Evolutionary conservation across 2,888 invertebrate genomes (phyloP), one percentile per base, ranked within the genome.

Genomic region (Clivina fossor): DNA sequence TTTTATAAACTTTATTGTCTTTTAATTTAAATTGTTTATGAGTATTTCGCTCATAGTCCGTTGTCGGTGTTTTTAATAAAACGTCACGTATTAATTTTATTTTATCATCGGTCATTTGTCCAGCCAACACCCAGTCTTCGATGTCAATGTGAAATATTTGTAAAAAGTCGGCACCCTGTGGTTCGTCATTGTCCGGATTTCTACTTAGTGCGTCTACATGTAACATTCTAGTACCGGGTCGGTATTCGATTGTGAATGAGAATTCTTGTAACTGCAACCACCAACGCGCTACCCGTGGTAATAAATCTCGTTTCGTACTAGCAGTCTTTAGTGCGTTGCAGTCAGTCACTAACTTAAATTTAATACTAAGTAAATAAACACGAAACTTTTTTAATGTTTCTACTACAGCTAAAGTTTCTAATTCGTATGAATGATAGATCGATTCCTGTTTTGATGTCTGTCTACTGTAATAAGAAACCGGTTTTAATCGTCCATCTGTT

Each of bases 341-440:
- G 30, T 69, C 67, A 4, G 65, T 67, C 1, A 66, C 40, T 19
- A 68, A 49, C 43, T 63, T 64, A 49, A 72, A 71, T 2, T 28
- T 16, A 2, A 64, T 59, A 2, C 66, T 67, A 3, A 66, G 58
- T 1, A 72, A 41, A 53, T 71, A 72, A 1, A 62, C 62, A 13
- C 68, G 58, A 56, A 70, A 71, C 46, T 68, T 65, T 5, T 64
- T 53, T 1, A 72, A 35, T 4, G 64, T 62, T 41, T 61, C 64
- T 0, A 71, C 66, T 0, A 72, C 65, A 0, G 70, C 70, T 11
- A 72, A 58, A 2, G 63, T 65, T 49, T 73, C 69, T 11, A 68
- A 51, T 24, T 74, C 72, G 20, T 67, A 68, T 0, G 66, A 66
- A 26, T 68, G 67, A 33, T 68, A 71, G 30, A 63, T 66, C 9